Conservation (phyloP, 1,140 invertebrate genomes). For the Aphaenogaster ashmeadi region DNA sequence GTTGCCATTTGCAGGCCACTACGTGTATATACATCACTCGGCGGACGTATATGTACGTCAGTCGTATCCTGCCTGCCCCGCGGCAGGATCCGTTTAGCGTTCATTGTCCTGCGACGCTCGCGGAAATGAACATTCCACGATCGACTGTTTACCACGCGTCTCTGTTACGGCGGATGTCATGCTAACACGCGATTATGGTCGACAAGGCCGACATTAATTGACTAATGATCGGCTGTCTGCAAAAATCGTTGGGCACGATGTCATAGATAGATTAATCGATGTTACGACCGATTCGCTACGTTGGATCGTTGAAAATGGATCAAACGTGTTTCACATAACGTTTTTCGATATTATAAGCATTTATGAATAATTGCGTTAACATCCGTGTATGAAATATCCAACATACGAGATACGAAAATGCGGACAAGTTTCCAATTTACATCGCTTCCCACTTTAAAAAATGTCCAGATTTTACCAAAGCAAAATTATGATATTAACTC, state of each 20-base stretch:
- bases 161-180: conserved; percentile 52
- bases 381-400: conserved; percentile 15
- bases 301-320: not conserved
- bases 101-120: conserved; percentile 61
- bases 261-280: not conserved
- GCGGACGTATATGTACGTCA: conserved; percentile 62
- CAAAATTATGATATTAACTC: conserved; percentile 37
- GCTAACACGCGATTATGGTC: conserved; percentile 54
- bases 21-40: conserved; percentile 61
- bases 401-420: not conserved
- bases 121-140: conserved; percentile 65
- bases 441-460: conserved; percentile 1
- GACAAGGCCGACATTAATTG: conserved; percentile 52
- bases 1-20: conserved; percentile 56
- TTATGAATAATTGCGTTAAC: not conserved
- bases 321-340: not conserved
- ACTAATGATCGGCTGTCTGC: conserved; percentile 46
- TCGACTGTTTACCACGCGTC: conserved; percentile 60
- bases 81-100: conserved; percentile 64
- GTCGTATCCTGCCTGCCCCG: conserved; percentile 45
- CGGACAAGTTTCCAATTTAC: not conserved
- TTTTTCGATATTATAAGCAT: not conserved
- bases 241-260: conserved; percentile 19
- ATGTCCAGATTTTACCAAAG: conserved; percentile 2
- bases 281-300: not conserved